Evolutionary conservation across 2,888 invertebrate species (phyloP).

Genomic region (Torymus auratus): DNA sequence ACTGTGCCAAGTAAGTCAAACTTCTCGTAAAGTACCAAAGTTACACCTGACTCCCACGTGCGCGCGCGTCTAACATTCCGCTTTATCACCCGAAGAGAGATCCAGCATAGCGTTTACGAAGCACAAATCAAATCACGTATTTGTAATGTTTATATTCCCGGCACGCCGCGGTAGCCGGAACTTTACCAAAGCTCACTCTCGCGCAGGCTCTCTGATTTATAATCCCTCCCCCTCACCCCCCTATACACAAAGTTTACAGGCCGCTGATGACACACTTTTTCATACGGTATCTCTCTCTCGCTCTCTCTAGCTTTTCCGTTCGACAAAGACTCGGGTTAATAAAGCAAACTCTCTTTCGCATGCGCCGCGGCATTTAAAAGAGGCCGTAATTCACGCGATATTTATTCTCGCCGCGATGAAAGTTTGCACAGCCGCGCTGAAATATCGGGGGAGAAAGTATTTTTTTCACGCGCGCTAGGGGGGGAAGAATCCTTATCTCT

Average conservation of each 20-base stretch:
- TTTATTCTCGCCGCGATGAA: slow-evolving; percentile 50
- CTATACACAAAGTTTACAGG: slow-evolving; percentile 16
- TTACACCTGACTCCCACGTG: too few relatives aligned
- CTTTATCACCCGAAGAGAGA: too few relatives aligned
- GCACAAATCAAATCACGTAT: slow-evolving; percentile 7
- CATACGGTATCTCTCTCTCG: background rate
- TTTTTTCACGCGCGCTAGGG: slow-evolving; percentile 4
- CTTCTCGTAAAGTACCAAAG: too few relatives aligned
- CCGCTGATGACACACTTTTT: slow-evolving; percentile 6
- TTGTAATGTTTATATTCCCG: slow-evolving; percentile 5
- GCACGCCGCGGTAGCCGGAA: background rate
- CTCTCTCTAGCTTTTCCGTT: background rate
- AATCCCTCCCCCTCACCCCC: background rate
- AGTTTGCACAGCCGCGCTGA: slow-evolving; percentile 47
- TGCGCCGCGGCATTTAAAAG: slow-evolving; percentile 25
- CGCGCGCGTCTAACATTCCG: too few relatives aligned
- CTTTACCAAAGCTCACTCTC: background rate
- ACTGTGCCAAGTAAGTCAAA: too few relatives aligned
- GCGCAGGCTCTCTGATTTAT: slow-evolving; percentile 14
- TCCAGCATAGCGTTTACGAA: background rate
- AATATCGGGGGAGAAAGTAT: slow-evolving; percentile 41
- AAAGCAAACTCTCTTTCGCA: slow-evolving; percentile 34
- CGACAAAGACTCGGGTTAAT: slow-evolving; percentile 18
- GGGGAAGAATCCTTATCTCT: slow-evolving; percentile 49
- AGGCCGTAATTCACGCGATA: slow-evolving; percentile 43